These are phyloP conservation scores for Scaptomyza cyrtandrae DNA, from an alignment of 2,888 invertebrate genomes.

Conservation along the genomic window DNA sequence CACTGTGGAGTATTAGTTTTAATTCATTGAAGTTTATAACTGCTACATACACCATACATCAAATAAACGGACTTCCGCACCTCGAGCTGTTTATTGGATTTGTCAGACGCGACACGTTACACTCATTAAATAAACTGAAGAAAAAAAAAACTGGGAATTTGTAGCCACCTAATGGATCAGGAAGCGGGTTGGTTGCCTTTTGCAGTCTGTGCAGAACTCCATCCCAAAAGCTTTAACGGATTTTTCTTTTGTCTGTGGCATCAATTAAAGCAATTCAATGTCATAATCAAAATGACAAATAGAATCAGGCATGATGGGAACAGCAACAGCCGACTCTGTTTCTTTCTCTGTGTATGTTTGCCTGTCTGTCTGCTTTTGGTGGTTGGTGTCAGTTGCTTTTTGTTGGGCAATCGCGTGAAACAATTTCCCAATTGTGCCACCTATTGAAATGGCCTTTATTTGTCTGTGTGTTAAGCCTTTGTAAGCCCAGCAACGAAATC, in stretches of 20 bases:
- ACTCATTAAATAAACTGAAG: no score
- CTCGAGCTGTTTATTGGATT: no score
- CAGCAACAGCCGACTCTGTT: not conserved
- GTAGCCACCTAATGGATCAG: not conserved
- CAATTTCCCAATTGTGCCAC: no score
- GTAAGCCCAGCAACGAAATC: constrained; percentile 69
- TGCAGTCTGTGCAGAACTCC: not conserved
- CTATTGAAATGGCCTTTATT: constrained; percentile 17
- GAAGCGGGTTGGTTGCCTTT: not conserved
- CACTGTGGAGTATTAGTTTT: no score
- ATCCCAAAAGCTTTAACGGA: not conserved
- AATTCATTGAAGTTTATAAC: no score
- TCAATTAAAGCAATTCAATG: constrained; percentile 2
- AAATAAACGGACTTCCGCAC: no score
- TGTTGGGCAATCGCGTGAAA: no score
- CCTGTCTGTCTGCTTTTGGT: not conserved
- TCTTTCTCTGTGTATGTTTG: not conserved
- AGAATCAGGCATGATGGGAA: no score
- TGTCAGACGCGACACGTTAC: no score
- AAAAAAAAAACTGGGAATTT: not conserved
- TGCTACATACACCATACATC: no score
- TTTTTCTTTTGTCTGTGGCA: not conserved
- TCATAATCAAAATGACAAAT: constrained; percentile 1
- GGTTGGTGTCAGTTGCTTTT: not conserved
- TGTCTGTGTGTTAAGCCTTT: constrained; percentile 63